Base-by-base conservation (phyloP, 2,113 vertebrate genomes). In the Piaya cayana region DNA sequence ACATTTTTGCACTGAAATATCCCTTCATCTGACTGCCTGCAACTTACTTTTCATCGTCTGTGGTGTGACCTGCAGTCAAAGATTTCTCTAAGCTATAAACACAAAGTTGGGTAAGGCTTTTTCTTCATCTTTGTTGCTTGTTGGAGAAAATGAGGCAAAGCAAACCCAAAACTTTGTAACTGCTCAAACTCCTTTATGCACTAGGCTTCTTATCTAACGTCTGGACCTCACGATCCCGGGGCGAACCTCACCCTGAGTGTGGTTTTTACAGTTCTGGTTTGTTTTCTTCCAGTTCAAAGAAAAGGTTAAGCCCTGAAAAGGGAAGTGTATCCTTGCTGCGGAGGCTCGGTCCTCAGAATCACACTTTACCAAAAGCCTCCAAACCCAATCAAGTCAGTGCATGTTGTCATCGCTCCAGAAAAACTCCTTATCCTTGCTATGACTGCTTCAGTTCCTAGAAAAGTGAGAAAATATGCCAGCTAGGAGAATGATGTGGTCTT, bases 211-310 rank as follows among this genome's bases (percentile, higher is more conserved):
- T 91, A 94, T 90, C 85, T 92, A 64, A 80, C 0, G 25, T 69
- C 82, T 88, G 86, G 86, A 86, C 64, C 80, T 78, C 75, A 72
- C 74, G 74, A n/a, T 79, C 37, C 53, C 55, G 71, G 43, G 71
- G 83, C 82, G 95, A 92, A 93, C 95, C 77, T 95, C 92, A 86
- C 68, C 53, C 82, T 43, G 19, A 76, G 12, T 64, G 89, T 83
- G 93, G 64, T 64, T 92, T 92, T 94, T 71, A 80, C 87, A 87
- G 88, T 93, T 86, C 63, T 96, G 88, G 80, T 94, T 92, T 93
- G 69, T 91, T 93, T 89, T 84, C 69, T 89, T 84, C 80, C 82
- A 93, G 82, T 92, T 96, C 85, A 96, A 94, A 93, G 90, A 65
- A 75, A 93, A 93, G 76, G 92, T 94, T 94, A 90, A 90, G 60